phyloP scores from a whole-genome alignment of 1,140 invertebrate genomes.

The Ooceraea biroi region DNA sequence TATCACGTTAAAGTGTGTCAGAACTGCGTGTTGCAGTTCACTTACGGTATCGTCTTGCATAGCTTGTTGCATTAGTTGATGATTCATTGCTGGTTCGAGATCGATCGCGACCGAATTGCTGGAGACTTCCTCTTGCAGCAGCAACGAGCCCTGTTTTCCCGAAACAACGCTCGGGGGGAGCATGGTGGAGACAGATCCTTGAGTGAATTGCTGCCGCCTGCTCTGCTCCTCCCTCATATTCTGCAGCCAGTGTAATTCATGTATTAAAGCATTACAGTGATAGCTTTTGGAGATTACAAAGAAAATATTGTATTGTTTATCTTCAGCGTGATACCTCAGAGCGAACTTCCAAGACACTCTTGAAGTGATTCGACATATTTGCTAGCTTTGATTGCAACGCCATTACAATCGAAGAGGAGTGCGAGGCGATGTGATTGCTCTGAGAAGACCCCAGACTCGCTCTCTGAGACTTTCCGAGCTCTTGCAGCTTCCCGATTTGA shows the following conservation, averaged over 20 bases:
- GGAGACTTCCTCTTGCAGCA: constrained; percentile 90
- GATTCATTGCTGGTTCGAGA: constrained; percentile 88
- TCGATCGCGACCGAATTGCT: constrained; percentile 89
- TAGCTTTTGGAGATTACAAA: neutral
- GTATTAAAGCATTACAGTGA: constrained; percentile 40
- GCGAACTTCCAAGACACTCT: constrained; percentile 93
- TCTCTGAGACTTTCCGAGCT: constrained; percentile 91
- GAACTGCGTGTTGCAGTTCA: constrained; percentile 25
- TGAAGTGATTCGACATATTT: constrained; percentile 98
- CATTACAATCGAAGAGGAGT: constrained; percentile 98
- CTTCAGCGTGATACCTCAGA: constrained; percentile 89
- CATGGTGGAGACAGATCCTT: constrained; percentile 89
- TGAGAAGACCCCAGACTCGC: constrained; percentile 86
- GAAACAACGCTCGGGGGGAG: constrained; percentile 91
- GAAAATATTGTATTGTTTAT: constrained; percentile 12
- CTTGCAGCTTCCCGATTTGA: constrained; percentile 96
- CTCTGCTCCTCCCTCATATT: constrained; percentile 98
- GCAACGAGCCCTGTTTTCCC: constrained; percentile 89
- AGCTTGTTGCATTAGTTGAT: constrained; percentile 88
- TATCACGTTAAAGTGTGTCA: constrained; percentile 30
- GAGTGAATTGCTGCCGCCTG: constrained; percentile 97
- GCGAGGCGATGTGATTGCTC: constrained; percentile 95
- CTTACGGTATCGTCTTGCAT: constrained; percentile 93
- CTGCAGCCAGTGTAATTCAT: constrained; percentile 85
- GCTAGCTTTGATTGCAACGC: constrained; percentile 98